phyloP scores from a whole-genome alignment of 2,888 invertebrate genomes.

The Thyatira batis region DNA sequence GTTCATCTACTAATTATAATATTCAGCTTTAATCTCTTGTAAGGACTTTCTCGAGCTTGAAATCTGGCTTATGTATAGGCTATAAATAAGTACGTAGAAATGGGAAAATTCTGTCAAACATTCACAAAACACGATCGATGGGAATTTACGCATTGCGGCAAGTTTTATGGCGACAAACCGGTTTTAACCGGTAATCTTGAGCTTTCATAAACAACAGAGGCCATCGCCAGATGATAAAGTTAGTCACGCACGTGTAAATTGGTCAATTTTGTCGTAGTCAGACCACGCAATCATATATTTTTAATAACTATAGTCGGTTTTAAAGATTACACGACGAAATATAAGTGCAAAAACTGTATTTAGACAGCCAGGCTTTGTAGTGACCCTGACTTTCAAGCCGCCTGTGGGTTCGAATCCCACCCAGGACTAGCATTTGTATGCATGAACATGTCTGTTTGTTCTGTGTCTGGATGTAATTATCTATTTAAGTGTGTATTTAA shows the following conservation, averaged over 20 bases:
- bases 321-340: background rate
- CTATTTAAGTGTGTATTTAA: too few relatives aligned
- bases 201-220: slow-evolving; percentile 5
- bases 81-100: background rate
- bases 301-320: background rate
- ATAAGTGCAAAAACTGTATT: too few relatives aligned
- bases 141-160: slow-evolving; percentile 2
- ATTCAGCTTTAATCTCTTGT: too few relatives aligned
- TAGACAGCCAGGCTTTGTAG: too few relatives aligned
- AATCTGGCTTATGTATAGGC: background rate
- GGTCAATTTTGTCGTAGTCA: slow-evolving; percentile 6
- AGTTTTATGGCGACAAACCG: slow-evolving; percentile 1
- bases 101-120: background rate
- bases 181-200: slow-evolving; percentile 3
- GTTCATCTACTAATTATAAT: too few relatives aligned
- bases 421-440: too few relatives aligned
- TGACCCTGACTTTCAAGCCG: too few relatives aligned
- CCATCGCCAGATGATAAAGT: slow-evolving; percentile 1
- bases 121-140: background rate
- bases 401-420: too few relatives aligned
- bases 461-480: too few relatives aligned
- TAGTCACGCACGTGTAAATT: slow-evolving; percentile 8
- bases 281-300: slow-evolving; percentile 1
- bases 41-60: too few relatives aligned
- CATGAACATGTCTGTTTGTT: too few relatives aligned